phyloP scores from a whole-genome alignment of 2,113 vertebrate genomes.

The Oryzias javanicus region DNA sequence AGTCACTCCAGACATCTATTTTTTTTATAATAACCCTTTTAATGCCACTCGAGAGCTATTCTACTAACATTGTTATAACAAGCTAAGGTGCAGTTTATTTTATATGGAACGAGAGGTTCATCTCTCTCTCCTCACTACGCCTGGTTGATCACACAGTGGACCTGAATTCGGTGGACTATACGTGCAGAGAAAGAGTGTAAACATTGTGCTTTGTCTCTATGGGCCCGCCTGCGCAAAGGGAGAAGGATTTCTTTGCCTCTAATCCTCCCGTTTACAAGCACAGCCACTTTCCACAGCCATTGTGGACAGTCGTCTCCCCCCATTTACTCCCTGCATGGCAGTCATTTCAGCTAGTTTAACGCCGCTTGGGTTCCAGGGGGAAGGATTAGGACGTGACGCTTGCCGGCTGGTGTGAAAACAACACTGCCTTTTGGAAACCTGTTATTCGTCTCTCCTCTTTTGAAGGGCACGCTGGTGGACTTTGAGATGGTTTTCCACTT shows the following conservation, averaged over 20 bases:
- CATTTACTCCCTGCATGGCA: slow-evolving; percentile 73
- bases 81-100: slow-evolving; percentile 10
- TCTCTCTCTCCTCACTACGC: slow-evolving; percentile 5
- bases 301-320: slow-evolving; percentile 72
- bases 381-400: slow-evolving; percentile 68
- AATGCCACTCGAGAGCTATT: not conserved
- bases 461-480: slow-evolving; percentile 65
- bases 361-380: slow-evolving; percentile 69
- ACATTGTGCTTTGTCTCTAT: slow-evolving; percentile 65
- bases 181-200: slow-evolving; percentile 41
- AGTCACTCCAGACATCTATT: too few species aligned
- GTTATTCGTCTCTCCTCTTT: slow-evolving; percentile 49
- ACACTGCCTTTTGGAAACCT: slow-evolving; percentile 53
- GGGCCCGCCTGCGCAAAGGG: slow-evolving; percentile 62
- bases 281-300: slow-evolving; percentile 68
- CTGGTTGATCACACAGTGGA: slow-evolving; percentile 26
- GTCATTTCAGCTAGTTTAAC: slow-evolving; percentile 76
- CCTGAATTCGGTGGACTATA: slow-evolving; percentile 21
- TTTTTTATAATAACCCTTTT: too few species aligned
- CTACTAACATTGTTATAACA: slow-evolving; percentile 1
- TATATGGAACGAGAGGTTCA: slow-evolving; percentile 12
- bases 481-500: slow-evolving; percentile 47
- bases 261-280: slow-evolving; percentile 76
- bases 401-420: slow-evolving; percentile 59
- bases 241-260: slow-evolving; percentile 62